Base-by-base conservation (phyloP, 2,888 invertebrate species). In the Thalpophila matura region DNA sequence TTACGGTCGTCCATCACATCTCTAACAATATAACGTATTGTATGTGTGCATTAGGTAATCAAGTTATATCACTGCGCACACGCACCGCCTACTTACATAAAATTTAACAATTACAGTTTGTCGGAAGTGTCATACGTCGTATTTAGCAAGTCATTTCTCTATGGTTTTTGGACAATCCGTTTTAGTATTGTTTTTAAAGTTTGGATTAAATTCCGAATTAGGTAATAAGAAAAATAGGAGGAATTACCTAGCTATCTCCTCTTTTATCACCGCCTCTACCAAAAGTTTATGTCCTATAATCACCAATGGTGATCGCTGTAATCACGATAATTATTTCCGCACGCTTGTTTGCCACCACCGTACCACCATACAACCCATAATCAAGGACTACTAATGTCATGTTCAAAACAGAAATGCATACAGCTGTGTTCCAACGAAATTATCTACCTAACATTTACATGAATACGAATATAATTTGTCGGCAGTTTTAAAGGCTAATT, bases 11-110 rank as follows among this genome's bases (percentile, higher is more conserved):
- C 55, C 61, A 40, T 74, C 56, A 58, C 24, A 35, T 59, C 26
- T 40, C 59, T 50, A 61, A 54, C 51, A 63, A 74, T 62, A 62
- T 51, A 74, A 74, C 31, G 40, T 63, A 63, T 65, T 63, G 12
- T 67, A 29, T 37, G 18, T 37, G 29, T 35, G 22, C 6, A 58
- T 77, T 79, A 79, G 42, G 46, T 74, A 79, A 78, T 54, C 55
- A 37, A 22, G 70, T 77, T 77, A 67, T 79, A 79, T 79, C 64
- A 77, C 43, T 42, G 55, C 14, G 57, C 59, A 56, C 61, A 70
- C 70, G 68, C 67, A 71, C 46, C 61, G 55, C 70, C 64, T 79
- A 58, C 74, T 76, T 77, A 77, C 63, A 79, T 66, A 77, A 59
- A 79, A 54, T 65, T 64, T 51, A 60, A 77, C 74, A 79, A 71